phyloP scores from a whole-genome alignment of 2,797 vertebrate genomes.

The Sebastes itinus region DNA sequence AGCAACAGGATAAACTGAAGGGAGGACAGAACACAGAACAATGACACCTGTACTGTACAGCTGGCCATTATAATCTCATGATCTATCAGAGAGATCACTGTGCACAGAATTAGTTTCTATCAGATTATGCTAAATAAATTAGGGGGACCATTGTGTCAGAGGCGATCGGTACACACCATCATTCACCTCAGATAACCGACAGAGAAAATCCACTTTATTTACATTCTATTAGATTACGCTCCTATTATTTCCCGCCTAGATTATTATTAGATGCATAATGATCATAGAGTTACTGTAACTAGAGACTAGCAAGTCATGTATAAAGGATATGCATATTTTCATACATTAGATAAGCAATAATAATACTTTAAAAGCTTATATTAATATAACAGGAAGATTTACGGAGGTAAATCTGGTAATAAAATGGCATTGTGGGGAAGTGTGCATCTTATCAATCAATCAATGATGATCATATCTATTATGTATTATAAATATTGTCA shows the following conservation, averaged over 20 bases:
- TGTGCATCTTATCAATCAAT: background rate
- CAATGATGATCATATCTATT: background rate
- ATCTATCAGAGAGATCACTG: constrained; percentile 55
- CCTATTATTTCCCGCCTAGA: constrained; percentile 56
- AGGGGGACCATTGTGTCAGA: constrained; percentile 57
- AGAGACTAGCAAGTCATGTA: constrained; percentile 24
- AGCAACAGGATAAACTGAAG: background rate
- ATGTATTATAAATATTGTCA: background rate
- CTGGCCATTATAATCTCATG: constrained; percentile 33
- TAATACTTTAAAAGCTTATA: background rate
- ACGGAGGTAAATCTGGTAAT: background rate
- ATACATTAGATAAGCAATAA: background rate
- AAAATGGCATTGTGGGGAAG: background rate
- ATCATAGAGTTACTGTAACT: constrained; percentile 46
- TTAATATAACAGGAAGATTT: background rate
- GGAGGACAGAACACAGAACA: background rate
- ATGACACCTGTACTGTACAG: constrained; percentile 45
- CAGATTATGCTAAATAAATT: constrained; percentile 64
- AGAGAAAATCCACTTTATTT: constrained; percentile 67
- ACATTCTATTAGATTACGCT: constrained; percentile 60
- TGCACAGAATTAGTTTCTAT: constrained; percentile 55
- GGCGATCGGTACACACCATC: constrained; percentile 50
- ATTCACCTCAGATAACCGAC: constrained; percentile 63
- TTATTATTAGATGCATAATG: constrained; percentile 51
- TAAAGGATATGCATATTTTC: background rate